These are phyloP conservation scores for Ispidina lecontei DNA, from an alignment of 2,797 vertebrate genomes.

Conservation along the genomic window DNA sequence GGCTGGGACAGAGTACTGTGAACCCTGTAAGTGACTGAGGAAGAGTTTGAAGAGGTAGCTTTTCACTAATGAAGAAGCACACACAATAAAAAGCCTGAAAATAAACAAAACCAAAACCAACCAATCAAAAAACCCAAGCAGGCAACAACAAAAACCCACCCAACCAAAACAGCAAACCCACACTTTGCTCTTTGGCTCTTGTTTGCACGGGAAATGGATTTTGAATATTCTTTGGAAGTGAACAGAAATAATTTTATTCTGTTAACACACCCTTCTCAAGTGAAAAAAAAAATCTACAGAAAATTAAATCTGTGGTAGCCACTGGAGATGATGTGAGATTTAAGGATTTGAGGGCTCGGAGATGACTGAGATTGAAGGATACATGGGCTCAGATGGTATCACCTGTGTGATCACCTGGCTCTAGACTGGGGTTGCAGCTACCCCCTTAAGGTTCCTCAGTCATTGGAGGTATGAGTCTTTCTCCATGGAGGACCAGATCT, in stretches of 20 bases:
- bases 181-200: background rate
- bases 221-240: background rate
- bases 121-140: background rate
- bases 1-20: background rate
- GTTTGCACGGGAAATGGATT: background rate
- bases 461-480: background rate
- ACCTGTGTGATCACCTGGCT: background rate
- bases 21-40: background rate
- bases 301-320: background rate
- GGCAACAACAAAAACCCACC: too few relatives aligned
- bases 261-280: background rate
- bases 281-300: background rate
- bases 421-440: background rate
- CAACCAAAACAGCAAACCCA: background rate
- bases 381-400: background rate
- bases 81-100: too few relatives aligned
- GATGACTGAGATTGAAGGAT: background rate
- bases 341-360: background rate
- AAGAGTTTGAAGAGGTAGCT: background rate
- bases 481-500: background rate
- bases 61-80: background rate
- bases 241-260: background rate
- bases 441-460: background rate
- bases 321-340: background rate
- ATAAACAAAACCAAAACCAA: background rate